A percentile compares a stretch with the other conserved stretches of the same genome.
Evolutionary conservation across 2,113 vertebrate genomes (phyloP).

Genomic region (Xyrauchen texanus): DNA sequence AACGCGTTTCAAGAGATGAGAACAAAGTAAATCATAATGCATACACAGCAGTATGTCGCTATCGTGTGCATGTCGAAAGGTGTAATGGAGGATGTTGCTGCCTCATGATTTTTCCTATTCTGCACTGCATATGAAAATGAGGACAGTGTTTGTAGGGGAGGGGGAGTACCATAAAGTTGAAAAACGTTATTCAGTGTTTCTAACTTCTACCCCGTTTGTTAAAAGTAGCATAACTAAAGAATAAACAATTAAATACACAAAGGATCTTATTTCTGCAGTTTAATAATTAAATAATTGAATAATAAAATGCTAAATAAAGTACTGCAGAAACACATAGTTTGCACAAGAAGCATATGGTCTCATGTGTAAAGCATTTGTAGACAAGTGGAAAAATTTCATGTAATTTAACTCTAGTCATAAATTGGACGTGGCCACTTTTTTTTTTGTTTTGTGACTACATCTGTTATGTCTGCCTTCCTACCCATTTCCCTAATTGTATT

Average conservation of each 20-base stretch:
- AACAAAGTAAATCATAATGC: conserved; percentile 16
- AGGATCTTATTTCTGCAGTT: background rate
- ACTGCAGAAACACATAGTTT: background rate
- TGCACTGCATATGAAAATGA: conserved; percentile 19
- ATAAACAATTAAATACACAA: background rate
- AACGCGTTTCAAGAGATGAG: background rate
- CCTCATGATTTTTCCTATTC: conserved; percentile 27
- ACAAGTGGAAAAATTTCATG: background rate
- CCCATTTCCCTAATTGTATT: no score
- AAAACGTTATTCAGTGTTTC: conserved; percentile 2
- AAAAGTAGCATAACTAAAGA: background rate
- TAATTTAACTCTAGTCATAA: background rate
- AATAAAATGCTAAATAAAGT: background rate
- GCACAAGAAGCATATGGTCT: no score
- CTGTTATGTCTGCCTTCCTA: no score
- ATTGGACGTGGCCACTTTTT: no score
- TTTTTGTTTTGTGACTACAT: no score
- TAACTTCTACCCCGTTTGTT: background rate
- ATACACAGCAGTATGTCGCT: conserved; percentile 8
- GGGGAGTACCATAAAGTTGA: background rate
- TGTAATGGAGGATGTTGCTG: conserved; percentile 21
- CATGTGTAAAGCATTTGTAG: background rate
- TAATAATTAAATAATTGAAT: background rate
- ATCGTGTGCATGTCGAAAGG: conserved; percentile 2
- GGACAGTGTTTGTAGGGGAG: background rate